phyloP scores from a whole-genome alignment of 2,113 vertebrate genomes.

The Phalacrocorax aristotelis region DNA sequence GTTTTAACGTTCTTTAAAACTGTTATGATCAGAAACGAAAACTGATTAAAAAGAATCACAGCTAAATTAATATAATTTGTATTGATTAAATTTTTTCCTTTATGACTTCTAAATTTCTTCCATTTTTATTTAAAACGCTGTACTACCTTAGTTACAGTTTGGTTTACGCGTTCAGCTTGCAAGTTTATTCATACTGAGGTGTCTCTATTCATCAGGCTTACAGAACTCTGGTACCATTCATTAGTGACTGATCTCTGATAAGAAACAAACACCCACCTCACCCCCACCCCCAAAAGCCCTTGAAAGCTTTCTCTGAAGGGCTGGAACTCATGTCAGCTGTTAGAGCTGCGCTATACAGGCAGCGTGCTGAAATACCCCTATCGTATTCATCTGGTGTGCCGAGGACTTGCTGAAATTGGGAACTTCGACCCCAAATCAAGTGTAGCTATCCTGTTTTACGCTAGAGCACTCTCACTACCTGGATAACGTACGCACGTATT shows the following conservation, averaged over 20 bases:
- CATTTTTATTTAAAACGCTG: not conserved
- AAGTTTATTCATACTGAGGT: not conserved
- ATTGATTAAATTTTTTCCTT: not conserved
- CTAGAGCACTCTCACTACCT: not conserved
- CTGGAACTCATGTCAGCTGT: not conserved
- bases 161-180: not conserved
- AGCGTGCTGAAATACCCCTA: not conserved
- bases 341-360: not conserved
- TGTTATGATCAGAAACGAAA: not conserved
- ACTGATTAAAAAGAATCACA: not conserved
- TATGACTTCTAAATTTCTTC: not conserved
- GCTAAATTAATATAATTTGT: not conserved
- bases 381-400: not conserved
- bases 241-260: not conserved
- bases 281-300: not conserved
- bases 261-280: not conserved
- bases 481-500: fast-evolving
- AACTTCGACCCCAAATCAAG: not conserved
- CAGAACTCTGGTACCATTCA: not conserved
- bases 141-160: not conserved
- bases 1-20: not conserved
- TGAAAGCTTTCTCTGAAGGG: not conserved
- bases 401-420: not conserved
- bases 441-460: not conserved
- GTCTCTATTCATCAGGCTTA: not conserved